Conservation (phyloP, 2,888 invertebrate genomes). For the Phania funesta region DNA sequence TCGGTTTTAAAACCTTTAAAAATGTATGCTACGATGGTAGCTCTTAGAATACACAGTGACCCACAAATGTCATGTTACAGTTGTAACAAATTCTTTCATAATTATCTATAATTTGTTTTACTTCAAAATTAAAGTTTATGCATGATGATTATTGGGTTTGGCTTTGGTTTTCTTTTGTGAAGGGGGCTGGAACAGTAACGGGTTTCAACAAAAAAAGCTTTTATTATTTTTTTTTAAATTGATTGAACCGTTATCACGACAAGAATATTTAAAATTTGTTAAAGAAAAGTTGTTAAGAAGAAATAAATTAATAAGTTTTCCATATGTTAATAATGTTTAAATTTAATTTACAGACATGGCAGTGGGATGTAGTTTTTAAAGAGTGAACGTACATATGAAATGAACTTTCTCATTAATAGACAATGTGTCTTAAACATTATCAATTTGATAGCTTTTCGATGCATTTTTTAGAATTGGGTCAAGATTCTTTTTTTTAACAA, state of each 20-base stretch:
- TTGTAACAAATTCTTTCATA: background rate
- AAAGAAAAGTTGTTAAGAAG: conserved; percentile 13
- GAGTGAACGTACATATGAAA: background rate
- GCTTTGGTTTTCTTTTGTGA: conserved; percentile 33
- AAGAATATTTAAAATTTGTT: conserved; percentile 56
- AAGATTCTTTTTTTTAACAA: too few species aligned
- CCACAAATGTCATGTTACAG: too few species aligned
- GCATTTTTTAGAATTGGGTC: background rate
- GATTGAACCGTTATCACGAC: conserved; percentile 58
- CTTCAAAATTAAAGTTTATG: conserved; percentile 46
- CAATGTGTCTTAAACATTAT: background rate
- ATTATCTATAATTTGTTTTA: background rate
- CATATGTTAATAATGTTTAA: conserved; percentile 10
- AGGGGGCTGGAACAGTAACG: conserved; percentile 30
- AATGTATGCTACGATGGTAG: too few species aligned
- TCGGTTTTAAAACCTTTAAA: too few species aligned
- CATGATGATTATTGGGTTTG: conserved; percentile 63
- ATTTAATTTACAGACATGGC: background rate
- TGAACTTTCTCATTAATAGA: background rate
- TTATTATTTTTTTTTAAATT: conserved; percentile 45
- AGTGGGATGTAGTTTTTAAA: conserved; percentile 7
- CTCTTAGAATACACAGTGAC: too few species aligned
- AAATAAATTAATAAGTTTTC: conserved; percentile 30
- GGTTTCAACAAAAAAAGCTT: conserved; percentile 7
- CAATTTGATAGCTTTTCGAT: background rate